Percentiles rank a stretch among this genome's conserved stretches.
Evolutionary conservation across 1,140 invertebrate species (phyloP).

Genomic region (Alviniconcha marisindica): DNA sequence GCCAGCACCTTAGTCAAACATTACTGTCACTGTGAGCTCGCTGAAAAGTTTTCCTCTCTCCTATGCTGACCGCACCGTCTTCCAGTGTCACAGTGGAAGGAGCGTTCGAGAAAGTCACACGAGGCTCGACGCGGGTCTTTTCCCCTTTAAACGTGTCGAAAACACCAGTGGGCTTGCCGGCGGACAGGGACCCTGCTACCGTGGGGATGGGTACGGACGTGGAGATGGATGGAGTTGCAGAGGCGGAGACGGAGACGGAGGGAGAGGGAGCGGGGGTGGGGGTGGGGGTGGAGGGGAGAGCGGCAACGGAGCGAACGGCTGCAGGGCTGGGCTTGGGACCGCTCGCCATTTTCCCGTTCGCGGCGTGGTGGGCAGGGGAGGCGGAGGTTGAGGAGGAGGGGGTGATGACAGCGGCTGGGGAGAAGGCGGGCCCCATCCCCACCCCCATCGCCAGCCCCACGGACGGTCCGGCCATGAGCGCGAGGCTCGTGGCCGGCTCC

Average conservation of each 20-base stretch:
- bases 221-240: neutral
- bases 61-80: neutral
- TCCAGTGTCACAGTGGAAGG: slow-evolving; percentile 27
- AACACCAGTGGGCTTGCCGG: neutral
- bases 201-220: slow-evolving; percentile 22
- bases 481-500: neutral
- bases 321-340: neutral
- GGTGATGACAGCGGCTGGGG: neutral
- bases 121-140: slow-evolving; percentile 34
- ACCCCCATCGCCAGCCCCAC: neutral
- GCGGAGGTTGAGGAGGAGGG: slow-evolving; percentile 18
- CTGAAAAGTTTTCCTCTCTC: slow-evolving; percentile 19
- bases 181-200: slow-evolving; percentile 8
- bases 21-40: slow-evolving; percentile 29
- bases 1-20: slow-evolving; percentile 12
- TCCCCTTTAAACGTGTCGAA: slow-evolving; percentile 18
- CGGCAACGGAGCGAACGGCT: neutral
- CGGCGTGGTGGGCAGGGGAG: neutral
- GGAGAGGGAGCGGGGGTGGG: too few relatives aligned
- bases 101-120: slow-evolving; percentile 31
- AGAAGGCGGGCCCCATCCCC: neutral
- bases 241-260: too few relatives aligned
- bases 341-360: neutral
- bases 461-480: neutral
- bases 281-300: neutral